phyloP scores from a whole-genome alignment of 64 coral and sea anemone species.

The Stichodactyla mertensii region DNA sequence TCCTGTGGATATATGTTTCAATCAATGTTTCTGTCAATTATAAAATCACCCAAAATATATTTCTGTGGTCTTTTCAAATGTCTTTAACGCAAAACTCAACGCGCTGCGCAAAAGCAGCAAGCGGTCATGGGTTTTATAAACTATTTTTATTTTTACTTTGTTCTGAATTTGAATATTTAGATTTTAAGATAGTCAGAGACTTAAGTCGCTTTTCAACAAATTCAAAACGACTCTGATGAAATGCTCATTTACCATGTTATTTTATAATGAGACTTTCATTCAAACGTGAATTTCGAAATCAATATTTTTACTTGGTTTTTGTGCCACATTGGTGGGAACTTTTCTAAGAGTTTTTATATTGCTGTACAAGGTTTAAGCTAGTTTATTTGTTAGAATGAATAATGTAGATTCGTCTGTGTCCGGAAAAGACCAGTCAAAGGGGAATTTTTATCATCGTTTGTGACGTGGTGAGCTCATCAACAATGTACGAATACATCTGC shows the following conservation, averaged over 20 bases:
- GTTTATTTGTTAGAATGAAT: neutral
- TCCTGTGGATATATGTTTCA: neutral
- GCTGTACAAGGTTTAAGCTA: neutral
- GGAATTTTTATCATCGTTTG: neutral
- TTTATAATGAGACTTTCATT: neutral
- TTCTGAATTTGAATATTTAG: neutral
- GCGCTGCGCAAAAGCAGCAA: neutral
- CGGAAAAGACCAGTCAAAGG: constrained; percentile 18
- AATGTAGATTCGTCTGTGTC: neutral
- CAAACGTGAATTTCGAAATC: neutral
- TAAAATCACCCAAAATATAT: neutral
- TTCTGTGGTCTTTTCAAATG: too few relatives aligned
- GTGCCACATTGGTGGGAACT: neutral
- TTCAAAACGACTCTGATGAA: neutral
- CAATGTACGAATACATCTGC: constrained; percentile 9
- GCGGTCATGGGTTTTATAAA: neutral
- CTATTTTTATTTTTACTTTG: neutral
- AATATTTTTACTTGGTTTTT: neutral
- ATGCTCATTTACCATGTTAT: neutral
- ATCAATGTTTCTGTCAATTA: neutral
- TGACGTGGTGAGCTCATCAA: neutral
- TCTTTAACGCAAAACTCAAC: neutral
- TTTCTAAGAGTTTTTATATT: neutral
- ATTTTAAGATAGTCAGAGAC: neutral
- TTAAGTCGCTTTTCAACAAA: constrained; percentile 1